Conservation (phyloP, 2,113 vertebrate genomes). For the Raja brachyura region DNA sequence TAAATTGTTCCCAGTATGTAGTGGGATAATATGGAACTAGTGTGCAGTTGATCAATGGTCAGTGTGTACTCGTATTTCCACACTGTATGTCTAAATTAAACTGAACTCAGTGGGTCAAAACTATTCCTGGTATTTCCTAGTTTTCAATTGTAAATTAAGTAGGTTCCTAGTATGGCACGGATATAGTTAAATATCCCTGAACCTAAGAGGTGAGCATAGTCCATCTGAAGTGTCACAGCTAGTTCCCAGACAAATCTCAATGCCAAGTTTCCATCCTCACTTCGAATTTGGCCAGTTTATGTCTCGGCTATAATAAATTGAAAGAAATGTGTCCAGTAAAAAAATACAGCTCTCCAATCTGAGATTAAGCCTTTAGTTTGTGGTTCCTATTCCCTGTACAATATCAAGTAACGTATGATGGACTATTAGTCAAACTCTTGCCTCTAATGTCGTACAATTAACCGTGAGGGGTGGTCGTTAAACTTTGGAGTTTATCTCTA, state of each 20-base stretch:
- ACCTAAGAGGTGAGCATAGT: background rate
- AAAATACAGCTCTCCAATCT: background rate
- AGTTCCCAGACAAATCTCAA: background rate
- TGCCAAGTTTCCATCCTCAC: background rate
- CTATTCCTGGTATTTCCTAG: background rate
- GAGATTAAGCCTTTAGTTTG: background rate
- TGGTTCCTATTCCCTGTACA: background rate
- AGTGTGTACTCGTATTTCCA: no score
- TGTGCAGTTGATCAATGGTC: no score
- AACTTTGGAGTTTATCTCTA: no score
- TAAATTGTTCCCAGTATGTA: no score
- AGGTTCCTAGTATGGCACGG: background rate
- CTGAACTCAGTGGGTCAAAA: no score
- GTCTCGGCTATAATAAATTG: background rate
- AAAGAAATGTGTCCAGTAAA: background rate
- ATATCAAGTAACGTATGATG: background rate
- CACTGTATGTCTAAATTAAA: no score
- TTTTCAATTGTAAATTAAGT: background rate
- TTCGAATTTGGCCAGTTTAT: background rate
- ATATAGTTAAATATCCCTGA: background rate
- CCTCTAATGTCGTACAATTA: no score
- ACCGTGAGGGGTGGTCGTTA: no score
- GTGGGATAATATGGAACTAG: no score
- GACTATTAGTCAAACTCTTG: no score
- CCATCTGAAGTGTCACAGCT: background rate